Percentiles rank a stretch among this genome's conserved stretches.
Evolutionary conservation across 2,888 invertebrate species (phyloP).

Genomic region (Onthophagus sagittarius): DNA sequence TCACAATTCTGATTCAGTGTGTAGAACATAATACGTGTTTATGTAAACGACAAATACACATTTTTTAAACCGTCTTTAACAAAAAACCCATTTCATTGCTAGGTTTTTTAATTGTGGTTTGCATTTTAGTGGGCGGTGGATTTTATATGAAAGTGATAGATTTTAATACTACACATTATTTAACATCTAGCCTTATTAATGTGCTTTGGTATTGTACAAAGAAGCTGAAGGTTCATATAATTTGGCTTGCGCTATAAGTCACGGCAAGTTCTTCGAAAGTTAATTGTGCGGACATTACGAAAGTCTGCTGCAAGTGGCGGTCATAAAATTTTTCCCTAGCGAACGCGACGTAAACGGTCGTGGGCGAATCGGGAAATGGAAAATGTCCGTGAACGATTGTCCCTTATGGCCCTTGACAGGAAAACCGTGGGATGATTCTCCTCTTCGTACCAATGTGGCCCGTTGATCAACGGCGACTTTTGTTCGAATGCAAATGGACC

Average conservation of each 20-base stretch:
- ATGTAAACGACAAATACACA: too few species aligned
- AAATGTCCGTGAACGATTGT: background rate
- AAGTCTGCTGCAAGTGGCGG: background rate
- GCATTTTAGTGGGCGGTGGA: too few species aligned
- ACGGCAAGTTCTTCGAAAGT: background rate
- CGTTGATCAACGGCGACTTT: background rate
- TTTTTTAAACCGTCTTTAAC: too few species aligned
- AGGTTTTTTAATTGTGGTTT: too few species aligned
- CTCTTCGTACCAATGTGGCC: background rate
- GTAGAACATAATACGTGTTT: too few species aligned
- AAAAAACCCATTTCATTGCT: too few species aligned
- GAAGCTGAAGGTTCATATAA: background rate
- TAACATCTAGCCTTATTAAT: background rate
- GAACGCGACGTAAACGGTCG: background rate
- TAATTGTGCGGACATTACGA: background rate
- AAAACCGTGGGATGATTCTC: background rate
- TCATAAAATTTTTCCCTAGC: background rate
- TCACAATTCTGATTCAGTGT: too few species aligned
- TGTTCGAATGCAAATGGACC: background rate
- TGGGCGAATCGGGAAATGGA: background rate
- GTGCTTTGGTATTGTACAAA: background rate
- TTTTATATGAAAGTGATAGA: too few species aligned
- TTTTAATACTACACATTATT: too few species aligned
- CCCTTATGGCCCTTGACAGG: background rate
- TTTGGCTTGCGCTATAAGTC: background rate